Evolutionary conservation across 2,888 invertebrate genomes (phyloP).

Genomic region (Nematopogon swammerdamellus): DNA sequence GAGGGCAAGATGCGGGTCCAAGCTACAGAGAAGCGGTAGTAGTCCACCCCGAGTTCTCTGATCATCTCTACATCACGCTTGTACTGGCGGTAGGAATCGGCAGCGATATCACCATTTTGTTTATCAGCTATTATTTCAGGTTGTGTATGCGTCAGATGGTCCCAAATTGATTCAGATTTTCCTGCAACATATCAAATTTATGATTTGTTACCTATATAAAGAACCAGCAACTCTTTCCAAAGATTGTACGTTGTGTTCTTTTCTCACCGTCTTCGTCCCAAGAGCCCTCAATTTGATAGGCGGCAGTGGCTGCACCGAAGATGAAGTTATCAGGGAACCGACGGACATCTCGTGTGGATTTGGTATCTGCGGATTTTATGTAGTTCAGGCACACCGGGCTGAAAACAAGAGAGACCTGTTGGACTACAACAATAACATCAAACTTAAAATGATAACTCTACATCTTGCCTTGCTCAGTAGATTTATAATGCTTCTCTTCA

Average conservation of each 20-base stretch:
- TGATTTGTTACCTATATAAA: too few species aligned
- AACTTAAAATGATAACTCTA: too few species aligned
- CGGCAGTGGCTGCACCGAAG: not conserved
- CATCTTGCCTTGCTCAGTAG: too few species aligned
- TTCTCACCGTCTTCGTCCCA: not conserved
- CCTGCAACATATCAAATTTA: too few species aligned
- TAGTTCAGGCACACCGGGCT: too few species aligned
- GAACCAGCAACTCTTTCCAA: not conserved
- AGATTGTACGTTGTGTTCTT: not conserved
- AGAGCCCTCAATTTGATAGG: not conserved
- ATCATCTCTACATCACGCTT: conserved; percentile 50
- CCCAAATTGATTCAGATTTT: conserved; percentile 62
- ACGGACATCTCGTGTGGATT: too few species aligned
- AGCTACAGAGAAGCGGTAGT: conserved; percentile 54
- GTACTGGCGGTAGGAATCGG: conserved; percentile 59
- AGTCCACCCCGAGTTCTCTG: conserved; percentile 36
- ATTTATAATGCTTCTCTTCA: too few species aligned
- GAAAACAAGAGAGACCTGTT: too few species aligned
- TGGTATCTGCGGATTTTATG: too few species aligned
- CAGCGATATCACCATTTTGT: conserved; percentile 56
- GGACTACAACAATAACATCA: too few species aligned
- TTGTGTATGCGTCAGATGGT: conserved; percentile 46
- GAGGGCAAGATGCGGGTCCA: conserved; percentile 63
- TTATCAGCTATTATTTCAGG: conserved; percentile 45
- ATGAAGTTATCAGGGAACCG: not conserved